Base-by-base conservation (phyloP, 2,797 vertebrate species). In the Champsocephalus esox region DNA sequence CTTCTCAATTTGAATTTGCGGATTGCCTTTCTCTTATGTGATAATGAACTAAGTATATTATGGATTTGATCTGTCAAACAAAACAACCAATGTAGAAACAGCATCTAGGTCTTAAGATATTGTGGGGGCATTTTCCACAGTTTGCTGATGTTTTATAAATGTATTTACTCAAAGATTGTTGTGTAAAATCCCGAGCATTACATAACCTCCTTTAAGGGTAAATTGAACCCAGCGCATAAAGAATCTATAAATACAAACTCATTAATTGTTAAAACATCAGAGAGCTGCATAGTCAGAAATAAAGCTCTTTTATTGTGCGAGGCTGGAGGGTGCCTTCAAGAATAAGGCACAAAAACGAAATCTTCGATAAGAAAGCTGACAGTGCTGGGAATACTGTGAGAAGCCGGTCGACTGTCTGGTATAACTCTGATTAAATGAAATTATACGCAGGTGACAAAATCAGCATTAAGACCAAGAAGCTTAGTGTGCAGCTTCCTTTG, bases 231-330 rank as follows among this genome's bases (percentile, higher is more conserved):
- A 46, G n/a, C 17, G 38, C 69, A 76, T 70, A 52, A 57, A 48
- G 28, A 74, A 83, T 72, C 68, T 74, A 77, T 81, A 88, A 72
- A 81, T 76, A 80, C 49, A 49, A 1, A 46, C 50, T 56, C 66
- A 84, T 85, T 70, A 85, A 90, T 79, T 72, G 19, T 82, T 80
- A 73, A 46, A 84, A 80, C 55, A 73, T 21, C 19, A 55, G 38
- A 69, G 54, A 77, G 75, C 66, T 12, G 54, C 46, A 65, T 46
- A 71, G 62, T 63, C 21, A 72, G 28, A 70, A 81, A 69, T 75
- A 19, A 76, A 34, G 61, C 28, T n/a, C 12, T 48, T 66, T 19
- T 50, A 44, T 34, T 21, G 24, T 1, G 2, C 16, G 44, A 58
- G 17, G 38, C 10, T 81, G 21, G 77, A 62, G 19, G 56, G 73